Conservation (phyloP, 2,888 invertebrate genomes). For the Tinea trinotella region DNA sequence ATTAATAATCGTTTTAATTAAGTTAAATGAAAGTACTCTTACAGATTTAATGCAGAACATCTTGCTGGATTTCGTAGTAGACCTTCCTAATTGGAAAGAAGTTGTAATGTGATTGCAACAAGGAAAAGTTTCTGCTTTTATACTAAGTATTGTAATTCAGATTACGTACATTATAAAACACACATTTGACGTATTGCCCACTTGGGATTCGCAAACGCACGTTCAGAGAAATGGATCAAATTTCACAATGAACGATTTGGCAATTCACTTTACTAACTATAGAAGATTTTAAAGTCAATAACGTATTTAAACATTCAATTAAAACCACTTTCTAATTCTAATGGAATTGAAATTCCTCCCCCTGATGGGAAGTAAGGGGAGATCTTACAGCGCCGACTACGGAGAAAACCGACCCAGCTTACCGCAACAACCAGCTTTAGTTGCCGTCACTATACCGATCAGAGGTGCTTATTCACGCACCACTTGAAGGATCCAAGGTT, state of each 20-base stretch:
- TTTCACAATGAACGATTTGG: slow-evolving; percentile 37
- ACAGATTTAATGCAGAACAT: slow-evolving; percentile 69
- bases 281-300: too few species aligned
- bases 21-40: slow-evolving; percentile 29
- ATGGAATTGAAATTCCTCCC: too few species aligned
- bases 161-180: slow-evolving; percentile 46
- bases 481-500: too few species aligned
- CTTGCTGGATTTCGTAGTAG: slow-evolving; percentile 48
- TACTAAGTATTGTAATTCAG: slow-evolving; percentile 61
- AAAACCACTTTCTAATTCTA: too few species aligned
- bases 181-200: slow-evolving; percentile 61
- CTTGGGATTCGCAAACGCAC: slow-evolving; percentile 59
- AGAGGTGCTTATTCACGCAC: too few species aligned
- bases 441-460: too few species aligned
- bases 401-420: too few species aligned
- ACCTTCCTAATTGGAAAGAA: slow-evolving; percentile 62
- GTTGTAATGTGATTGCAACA: slow-evolving; percentile 50
- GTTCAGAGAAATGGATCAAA: slow-evolving; percentile 63
- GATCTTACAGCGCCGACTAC: too few species aligned
- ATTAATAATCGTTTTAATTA: background rate
- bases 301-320: too few species aligned
- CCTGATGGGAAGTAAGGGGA: too few species aligned
- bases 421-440: too few species aligned
- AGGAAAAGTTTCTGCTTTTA: slow-evolving; percentile 54
- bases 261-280: background rate